phyloP scores from a whole-genome alignment of 2,113 vertebrate genomes.

The Pao palembangensis region DNA sequence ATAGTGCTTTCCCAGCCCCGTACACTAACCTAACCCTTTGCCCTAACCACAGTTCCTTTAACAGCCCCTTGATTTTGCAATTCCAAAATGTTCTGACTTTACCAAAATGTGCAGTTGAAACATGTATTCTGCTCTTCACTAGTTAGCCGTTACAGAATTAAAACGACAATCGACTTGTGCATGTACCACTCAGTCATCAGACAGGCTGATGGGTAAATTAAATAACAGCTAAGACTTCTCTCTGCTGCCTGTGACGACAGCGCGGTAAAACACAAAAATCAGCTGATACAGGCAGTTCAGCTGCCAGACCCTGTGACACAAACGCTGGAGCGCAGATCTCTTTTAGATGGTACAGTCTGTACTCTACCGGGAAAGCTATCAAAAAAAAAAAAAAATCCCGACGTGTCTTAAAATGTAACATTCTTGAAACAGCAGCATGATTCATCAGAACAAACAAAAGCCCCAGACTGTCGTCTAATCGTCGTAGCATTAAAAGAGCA shows the following conservation, averaged over 20 bases:
- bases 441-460: slow-evolving; percentile 24
- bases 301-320: slow-evolving; percentile 4
- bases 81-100: too few relatives aligned
- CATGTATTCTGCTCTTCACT: too few relatives aligned
- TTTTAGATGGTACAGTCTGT: slow-evolving; percentile 11
- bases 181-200: too few relatives aligned
- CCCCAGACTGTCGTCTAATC: slow-evolving; percentile 8
- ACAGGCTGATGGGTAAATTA: not conserved
- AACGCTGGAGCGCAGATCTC: slow-evolving; percentile 1
- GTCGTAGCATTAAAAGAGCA: slow-evolving; percentile 35
- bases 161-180: too few relatives aligned
- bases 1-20: too few relatives aligned
- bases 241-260: not conserved
- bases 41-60: too few relatives aligned
- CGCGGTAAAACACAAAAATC: not conserved
- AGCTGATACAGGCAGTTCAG: slow-evolving; percentile 11
- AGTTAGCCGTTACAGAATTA: too few relatives aligned
- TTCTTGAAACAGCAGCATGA: slow-evolving; percentile 14
- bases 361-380: slow-evolving; percentile 14
- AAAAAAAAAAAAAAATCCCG: not conserved
- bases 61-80: too few relatives aligned
- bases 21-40: too few relatives aligned
- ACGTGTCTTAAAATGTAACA: slow-evolving; percentile 13
- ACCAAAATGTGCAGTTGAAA: too few relatives aligned
- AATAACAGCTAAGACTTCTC: slow-evolving; percentile 6